Conservation (phyloP, 2,113 vertebrate species). For the Hypocryptadius cinnamomeus region DNA sequence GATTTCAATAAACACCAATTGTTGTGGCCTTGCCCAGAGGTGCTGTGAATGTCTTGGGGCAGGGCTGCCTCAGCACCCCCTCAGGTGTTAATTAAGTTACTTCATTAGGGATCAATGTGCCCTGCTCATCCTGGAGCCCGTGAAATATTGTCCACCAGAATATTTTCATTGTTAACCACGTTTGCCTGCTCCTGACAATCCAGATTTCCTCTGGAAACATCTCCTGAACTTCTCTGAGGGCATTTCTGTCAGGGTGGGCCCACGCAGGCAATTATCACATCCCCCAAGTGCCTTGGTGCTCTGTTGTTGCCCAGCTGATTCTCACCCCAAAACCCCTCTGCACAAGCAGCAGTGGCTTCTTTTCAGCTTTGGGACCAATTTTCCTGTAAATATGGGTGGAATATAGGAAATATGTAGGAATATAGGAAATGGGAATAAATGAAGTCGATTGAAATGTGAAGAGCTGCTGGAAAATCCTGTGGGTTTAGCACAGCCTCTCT, state of each 20-base stretch:
- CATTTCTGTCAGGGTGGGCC: neutral
- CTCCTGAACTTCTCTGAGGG: neutral
- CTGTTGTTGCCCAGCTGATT: neutral
- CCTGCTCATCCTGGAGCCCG: neutral
- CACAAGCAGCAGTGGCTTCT: neutral
- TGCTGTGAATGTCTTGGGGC: constrained; percentile 59
- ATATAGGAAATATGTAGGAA: neutral
- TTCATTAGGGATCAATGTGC: neutral
- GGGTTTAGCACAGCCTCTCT: neutral
- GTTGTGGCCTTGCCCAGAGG: constrained; percentile 45
- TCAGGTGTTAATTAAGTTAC: neutral
- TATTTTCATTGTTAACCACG: neutral
- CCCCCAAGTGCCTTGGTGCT: neutral
- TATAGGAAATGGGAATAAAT: neutral
- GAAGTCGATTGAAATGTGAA: accelerated
- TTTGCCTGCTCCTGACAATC: neutral
- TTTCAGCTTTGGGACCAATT: neutral
- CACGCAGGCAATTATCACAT: neutral
- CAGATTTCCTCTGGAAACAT: neutral
- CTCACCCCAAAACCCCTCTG: neutral
- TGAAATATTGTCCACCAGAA: neutral
- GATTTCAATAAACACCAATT: constrained; percentile 66
- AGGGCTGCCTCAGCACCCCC: neutral
- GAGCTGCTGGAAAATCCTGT: neutral
- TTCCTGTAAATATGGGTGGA: neutral